Percentiles rank a stretch among this genome's conserved stretches.
phyloP scores from a whole-genome alignment of 2,113 vertebrate species.

The Bos indicus region DNA sequence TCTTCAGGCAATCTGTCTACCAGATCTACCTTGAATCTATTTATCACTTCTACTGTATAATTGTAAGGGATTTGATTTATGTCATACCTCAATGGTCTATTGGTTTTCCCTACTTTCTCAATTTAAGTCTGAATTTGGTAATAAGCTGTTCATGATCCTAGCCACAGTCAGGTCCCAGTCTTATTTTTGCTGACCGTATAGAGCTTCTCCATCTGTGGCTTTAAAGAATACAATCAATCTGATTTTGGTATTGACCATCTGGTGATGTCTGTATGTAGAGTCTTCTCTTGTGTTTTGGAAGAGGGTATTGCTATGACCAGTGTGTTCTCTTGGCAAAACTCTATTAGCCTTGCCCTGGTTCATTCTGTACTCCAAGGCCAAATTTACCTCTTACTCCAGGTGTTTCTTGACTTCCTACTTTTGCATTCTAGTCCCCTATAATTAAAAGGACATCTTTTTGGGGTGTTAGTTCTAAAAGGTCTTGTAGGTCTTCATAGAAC shows the following conservation, averaged over 20 bases:
- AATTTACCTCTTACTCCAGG: not conserved
- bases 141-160: not conserved
- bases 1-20: not conserved
- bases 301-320: not conserved
- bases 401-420: not conserved
- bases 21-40: not conserved
- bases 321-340: not conserved
- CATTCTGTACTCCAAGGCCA: not conserved
- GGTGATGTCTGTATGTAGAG: not conserved
- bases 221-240: not conserved
- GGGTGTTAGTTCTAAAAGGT: not conserved
- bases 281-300: not conserved
- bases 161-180: not conserved
- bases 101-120: not conserved
- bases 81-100: not conserved
- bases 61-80: not conserved
- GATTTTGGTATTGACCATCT: not conserved
- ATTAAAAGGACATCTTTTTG: not conserved
- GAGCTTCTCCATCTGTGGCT: not conserved
- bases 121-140: not conserved
- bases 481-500: not conserved
- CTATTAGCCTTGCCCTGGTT: not conserved
- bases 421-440: not conserved
- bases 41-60: not conserved
- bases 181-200: not conserved